phyloP scores from a whole-genome alignment of 2,888 invertebrate genomes.

The Drepanosiphum platanoidis region DNA sequence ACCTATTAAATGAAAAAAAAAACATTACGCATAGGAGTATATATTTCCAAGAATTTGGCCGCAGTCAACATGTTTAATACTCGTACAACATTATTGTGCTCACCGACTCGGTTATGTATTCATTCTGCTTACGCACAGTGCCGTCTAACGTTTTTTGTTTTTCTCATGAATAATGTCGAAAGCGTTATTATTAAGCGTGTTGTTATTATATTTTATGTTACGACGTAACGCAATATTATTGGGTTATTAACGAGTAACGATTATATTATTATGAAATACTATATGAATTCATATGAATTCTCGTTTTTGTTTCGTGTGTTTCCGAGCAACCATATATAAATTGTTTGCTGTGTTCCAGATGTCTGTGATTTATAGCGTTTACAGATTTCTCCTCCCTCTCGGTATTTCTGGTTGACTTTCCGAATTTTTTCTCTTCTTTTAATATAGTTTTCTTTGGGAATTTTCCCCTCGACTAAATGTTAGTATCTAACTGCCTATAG shows the following conservation, averaged over 20 bases:
- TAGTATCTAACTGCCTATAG: too few species aligned
- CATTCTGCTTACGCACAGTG: not conserved
- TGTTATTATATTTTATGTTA: not conserved
- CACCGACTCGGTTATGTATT: not conserved
- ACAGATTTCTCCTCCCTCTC: not conserved
- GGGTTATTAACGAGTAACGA: too few species aligned
- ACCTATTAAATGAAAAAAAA: too few species aligned
- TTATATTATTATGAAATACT: too few species aligned
- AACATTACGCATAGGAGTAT: too few species aligned
- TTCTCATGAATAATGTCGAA: not conserved
- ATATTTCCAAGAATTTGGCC: too few species aligned
- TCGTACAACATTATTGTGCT: too few species aligned
- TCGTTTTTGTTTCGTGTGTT: conserved; percentile 6
- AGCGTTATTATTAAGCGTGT: not conserved
- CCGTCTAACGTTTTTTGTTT: not conserved
- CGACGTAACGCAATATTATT: too few species aligned
- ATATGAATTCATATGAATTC: too few species aligned
- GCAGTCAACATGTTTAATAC: too few species aligned
- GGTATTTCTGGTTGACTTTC: conserved; percentile 38
- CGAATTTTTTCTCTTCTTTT: conserved; percentile 44
- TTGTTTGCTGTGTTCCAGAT: conserved; percentile 32
- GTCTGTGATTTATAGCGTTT: conserved; percentile 52
- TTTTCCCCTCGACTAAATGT: conserved; percentile 37
- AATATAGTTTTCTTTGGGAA: conserved; percentile 38
- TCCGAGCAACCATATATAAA: conserved; percentile 14